Evolutionary conservation across 1,140 invertebrate species (phyloP).

Genomic region (Aphelinus certus): DNA sequence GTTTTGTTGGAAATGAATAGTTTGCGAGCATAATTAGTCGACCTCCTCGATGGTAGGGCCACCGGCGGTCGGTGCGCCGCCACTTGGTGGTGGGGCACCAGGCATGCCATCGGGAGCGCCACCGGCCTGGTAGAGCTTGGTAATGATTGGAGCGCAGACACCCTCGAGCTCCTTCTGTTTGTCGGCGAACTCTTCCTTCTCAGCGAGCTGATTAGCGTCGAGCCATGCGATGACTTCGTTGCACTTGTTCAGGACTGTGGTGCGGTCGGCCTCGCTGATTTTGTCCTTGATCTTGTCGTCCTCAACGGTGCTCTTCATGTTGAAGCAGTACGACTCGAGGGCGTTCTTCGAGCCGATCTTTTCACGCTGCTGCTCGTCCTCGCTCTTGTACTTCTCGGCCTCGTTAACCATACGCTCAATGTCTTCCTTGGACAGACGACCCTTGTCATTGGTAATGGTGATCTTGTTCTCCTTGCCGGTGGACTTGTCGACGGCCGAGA

Average conservation of each 20-base stretch:
- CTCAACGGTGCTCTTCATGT: conserved; percentile 70
- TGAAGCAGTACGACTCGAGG: conserved; percentile 79
- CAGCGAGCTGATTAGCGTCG: conserved; percentile 72
- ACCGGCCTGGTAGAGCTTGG: conserved; percentile 80
- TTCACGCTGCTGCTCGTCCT: conserved; percentile 75
- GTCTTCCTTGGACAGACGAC: conserved; percentile 80
- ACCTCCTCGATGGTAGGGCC: conserved; percentile 78
- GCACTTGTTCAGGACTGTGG: conserved; percentile 59
- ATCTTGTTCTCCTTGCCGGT: conserved; percentile 79
- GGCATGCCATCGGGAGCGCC: conserved; percentile 58
- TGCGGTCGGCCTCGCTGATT: conserved; percentile 56
- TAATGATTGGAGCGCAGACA: conserved; percentile 84
- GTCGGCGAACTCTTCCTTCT: conserved; percentile 80
- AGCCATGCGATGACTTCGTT: conserved; percentile 66
- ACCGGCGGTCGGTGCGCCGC: conserved; percentile 57
- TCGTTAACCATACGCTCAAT: conserved; percentile 84
- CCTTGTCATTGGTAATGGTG: conserved; percentile 87
- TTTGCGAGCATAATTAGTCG: conserved; percentile 64
- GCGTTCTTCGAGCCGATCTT: conserved; percentile 69
- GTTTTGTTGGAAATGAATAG: too few relatives aligned
- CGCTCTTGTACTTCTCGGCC: conserved; percentile 71
- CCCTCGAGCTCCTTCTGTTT: conserved; percentile 78
- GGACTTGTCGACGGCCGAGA: conserved; percentile 68
- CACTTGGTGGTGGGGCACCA: conserved; percentile 65
- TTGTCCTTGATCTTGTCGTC: conserved; percentile 63